phyloP scores from a whole-genome alignment of 1,140 invertebrate species.

The Mizuhopecten yessoensis region DNA sequence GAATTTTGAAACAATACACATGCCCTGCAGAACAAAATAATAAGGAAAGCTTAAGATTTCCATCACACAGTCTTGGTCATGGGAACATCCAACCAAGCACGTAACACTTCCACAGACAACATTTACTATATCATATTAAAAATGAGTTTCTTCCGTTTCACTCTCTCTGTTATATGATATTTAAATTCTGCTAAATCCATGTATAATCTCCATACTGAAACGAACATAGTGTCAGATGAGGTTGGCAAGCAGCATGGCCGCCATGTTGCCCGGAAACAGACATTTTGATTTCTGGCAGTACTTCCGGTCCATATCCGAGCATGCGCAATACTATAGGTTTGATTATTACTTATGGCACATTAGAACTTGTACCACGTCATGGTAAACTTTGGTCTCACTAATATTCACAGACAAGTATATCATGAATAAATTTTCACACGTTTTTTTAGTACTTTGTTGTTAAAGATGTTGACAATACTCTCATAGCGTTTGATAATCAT shows the following conservation, averaged over 20 bases:
- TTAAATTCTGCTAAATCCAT: conserved; percentile 6
- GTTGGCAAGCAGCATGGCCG: conserved; percentile 29
- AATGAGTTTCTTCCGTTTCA: background rate
- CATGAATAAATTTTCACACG: conserved; percentile 26
- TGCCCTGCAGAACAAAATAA: background rate
- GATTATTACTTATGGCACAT: conserved; percentile 7
- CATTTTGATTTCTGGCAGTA: conserved; percentile 33
- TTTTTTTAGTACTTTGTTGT: conserved; percentile 29
- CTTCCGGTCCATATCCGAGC: conserved; percentile 36
- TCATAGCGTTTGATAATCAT: conserved; percentile 54
- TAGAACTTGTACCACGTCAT: conserved; percentile 14
- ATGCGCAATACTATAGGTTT: conserved; percentile 12
- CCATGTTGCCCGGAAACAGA: conserved; percentile 23
- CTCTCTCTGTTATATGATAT: background rate
- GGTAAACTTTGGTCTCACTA: conserved; percentile 26
- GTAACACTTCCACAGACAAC: background rate
- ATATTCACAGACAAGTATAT: conserved; percentile 26
- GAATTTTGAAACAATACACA: conserved; percentile 20
- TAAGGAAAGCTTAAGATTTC: background rate
- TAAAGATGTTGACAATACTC: background rate
- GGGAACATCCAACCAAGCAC: conserved; percentile 30
- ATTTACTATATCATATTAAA: background rate
- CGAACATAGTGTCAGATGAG: conserved; percentile 11
- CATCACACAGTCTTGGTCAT: background rate
- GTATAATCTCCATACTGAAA: background rate